Percentiles rank a stretch among this genome's conserved stretches.
Evolutionary conservation across 2,888 invertebrate species (phyloP).

Genomic region (Drosophila pseudotalamancana): DNA sequence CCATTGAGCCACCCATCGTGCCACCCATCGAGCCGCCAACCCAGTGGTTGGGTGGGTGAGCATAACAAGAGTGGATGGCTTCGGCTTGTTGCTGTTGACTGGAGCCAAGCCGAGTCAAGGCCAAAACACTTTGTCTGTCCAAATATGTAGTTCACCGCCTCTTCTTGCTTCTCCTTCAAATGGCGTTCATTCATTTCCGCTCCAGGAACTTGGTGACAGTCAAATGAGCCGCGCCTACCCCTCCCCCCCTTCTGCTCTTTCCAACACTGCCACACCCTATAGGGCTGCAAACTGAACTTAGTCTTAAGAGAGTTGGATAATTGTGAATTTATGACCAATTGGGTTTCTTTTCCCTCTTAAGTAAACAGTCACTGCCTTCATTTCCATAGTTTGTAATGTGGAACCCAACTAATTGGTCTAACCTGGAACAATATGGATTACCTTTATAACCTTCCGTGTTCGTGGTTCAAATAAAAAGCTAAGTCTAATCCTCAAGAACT

Average conservation of each 20-base stretch:
- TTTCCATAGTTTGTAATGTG: too few species aligned
- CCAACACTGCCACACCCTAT: background rate
- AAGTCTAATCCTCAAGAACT: too few species aligned
- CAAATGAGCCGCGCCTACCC: conserved; percentile 19
- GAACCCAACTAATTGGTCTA: conserved; percentile 3
- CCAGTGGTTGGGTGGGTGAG: background rate
- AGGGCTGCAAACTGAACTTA: background rate
- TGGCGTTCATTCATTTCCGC: conserved; percentile 66
- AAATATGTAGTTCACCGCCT: conserved; percentile 33
- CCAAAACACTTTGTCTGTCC: conserved; percentile 22
- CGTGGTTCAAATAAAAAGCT: too few species aligned
- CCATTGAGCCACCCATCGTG: too few species aligned
- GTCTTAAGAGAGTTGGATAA: conserved; percentile 10
- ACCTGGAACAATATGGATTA: too few species aligned
- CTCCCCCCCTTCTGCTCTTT: background rate
- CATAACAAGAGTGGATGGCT: background rate
- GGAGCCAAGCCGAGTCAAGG: conserved; percentile 3
- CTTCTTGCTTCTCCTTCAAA: conserved; percentile 40
- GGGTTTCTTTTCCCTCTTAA: background rate
- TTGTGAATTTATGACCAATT: conserved; percentile 26
- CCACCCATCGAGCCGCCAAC: too few species aligned
- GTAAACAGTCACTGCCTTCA: background rate
- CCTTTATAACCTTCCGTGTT: too few species aligned
- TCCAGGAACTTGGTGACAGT: conserved; percentile 21
- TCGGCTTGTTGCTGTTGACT: conserved; percentile 33